phyloP scores from a whole-genome alignment of 2,113 vertebrate species.

The Sigmodon hispidus region DNA sequence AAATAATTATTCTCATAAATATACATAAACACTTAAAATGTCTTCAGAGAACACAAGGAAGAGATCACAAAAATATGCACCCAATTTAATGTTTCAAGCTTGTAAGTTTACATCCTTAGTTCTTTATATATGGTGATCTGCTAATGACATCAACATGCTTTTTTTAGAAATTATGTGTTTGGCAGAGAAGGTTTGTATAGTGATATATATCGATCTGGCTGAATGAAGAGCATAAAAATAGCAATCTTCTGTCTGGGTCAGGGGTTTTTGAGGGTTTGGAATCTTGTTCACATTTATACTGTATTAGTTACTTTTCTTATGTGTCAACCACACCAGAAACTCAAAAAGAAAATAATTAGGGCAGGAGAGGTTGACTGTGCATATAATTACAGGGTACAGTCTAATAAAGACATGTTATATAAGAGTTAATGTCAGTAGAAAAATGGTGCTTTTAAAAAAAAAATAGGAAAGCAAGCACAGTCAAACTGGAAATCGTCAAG shows the following conservation, averaged over 20 bases:
- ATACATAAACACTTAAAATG: background rate
- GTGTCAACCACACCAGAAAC: background rate
- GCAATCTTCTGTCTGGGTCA: background rate
- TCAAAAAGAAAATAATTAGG: background rate
- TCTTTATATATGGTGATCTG: background rate
- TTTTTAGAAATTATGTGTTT: background rate
- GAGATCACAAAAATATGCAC: background rate
- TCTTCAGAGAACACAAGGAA: background rate
- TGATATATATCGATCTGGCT: background rate
- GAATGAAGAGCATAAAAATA: background rate
- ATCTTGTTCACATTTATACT: background rate
- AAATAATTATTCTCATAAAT: background rate
- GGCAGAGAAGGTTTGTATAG: fast-evolving
- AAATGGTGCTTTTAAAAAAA: too few relatives aligned
- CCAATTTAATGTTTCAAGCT: background rate
- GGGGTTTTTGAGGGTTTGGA: background rate
- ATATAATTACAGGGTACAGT: background rate
- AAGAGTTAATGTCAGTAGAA: fast-evolving
- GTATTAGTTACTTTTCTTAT: background rate
- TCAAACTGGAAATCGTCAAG: background rate
- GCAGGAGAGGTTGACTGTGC: background rate
- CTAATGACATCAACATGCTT: background rate
- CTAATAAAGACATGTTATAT: too few relatives aligned
- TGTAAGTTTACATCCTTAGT: background rate
- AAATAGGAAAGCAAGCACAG: background rate